Base-by-base conservation (phyloP, 2,888 invertebrate genomes). In the Drosophila mimetica region DNA sequence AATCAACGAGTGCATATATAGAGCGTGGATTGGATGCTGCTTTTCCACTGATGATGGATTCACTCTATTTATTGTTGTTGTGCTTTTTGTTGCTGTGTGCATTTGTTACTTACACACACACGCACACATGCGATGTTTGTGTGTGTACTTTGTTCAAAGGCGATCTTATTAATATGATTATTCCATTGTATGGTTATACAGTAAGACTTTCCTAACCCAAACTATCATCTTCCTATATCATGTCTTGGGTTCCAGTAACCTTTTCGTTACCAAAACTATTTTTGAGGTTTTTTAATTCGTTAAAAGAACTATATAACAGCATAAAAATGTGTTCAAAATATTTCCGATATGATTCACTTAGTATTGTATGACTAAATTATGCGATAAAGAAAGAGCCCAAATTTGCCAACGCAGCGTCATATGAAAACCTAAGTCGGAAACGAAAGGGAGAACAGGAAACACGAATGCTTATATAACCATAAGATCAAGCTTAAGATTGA, bases 1-100 rank as follows among this genome's bases (percentile, higher is more conserved):
- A 64, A 55, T 41, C 63, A 22, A 60, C 69, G 47, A 61, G 60
- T 55, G 55, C 37, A 34, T 53, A 16, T 46, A 30, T 39, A 14
- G 42, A 72, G 52, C 37, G 41, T 36, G 44, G 18, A 55, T 41
- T n/a, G 14, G 34, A 55, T 77, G 79, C 55, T 63, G 63, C 55
- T 71, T 60, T 37, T 57, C 47, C 51, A 34, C 52, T 76, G 74
- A 77, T 76, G 74, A 77, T 86, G 74, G 76, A 82, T 86, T 79
- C 74, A 86, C 86, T 86, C 83, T 83, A 82, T 59, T 57, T 76
- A 64, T 74, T 78, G 71, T 76, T 79, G 78, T 71, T 83, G 74
- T 80, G 48, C 48, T 28, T 37, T 32, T 37, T 28, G 55, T 34
- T 47, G 48, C 6, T 36, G 55, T 57, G 52, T 53, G 67, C 69